These are phyloP conservation scores for Pectinophora gossypiella DNA, from an alignment of 1,140 invertebrate species.

Conservation along the genomic window DNA sequence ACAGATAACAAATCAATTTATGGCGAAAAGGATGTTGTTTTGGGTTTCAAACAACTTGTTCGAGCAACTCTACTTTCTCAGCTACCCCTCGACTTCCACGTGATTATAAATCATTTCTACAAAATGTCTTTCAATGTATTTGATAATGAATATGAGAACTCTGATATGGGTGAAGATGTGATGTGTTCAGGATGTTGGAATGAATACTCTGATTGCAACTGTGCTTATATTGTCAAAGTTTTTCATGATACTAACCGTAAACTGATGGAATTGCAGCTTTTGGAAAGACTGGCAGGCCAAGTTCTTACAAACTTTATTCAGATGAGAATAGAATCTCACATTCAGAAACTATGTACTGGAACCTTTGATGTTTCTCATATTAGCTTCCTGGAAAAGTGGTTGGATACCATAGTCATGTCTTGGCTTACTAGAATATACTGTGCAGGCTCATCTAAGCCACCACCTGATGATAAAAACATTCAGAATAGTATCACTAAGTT, in stretches of 20 bases:
- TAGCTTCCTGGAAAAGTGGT: constrained; percentile 85
- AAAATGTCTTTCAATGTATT: constrained; percentile 86
- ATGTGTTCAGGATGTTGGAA: constrained; percentile 84
- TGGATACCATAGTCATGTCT: constrained; percentile 86
- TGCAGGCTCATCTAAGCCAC: constrained; percentile 76
- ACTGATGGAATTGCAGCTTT: constrained; percentile 83
- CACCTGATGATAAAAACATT: constrained; percentile 71
- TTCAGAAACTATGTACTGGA: constrained; percentile 86
- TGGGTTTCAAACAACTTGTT: constrained; percentile 80
- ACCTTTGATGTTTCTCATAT: constrained; percentile 90
- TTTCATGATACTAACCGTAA: constrained; percentile 88
- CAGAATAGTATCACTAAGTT: constrained; percentile 80
- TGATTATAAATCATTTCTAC: constrained; percentile 85
- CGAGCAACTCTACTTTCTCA: constrained; percentile 82
- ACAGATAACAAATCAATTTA: constrained; percentile 66
- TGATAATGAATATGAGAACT: constrained; percentile 70
- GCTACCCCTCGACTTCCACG: constrained; percentile 81
- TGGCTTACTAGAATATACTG: constrained; percentile 90
- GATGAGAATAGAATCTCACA: constrained; percentile 86
- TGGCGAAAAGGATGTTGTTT: constrained; percentile 73
- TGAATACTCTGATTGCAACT: constrained; percentile 82
- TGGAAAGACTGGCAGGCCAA: constrained; percentile 88
- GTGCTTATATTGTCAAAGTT: constrained; percentile 82
- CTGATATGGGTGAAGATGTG: constrained; percentile 75
- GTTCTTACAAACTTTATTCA: constrained; percentile 89